A percentile compares a stretch with the other conserved stretches of the same genome.
phyloP scores from a whole-genome alignment of 1,140 invertebrate genomes.

The Drosophila sechellia region DNA sequence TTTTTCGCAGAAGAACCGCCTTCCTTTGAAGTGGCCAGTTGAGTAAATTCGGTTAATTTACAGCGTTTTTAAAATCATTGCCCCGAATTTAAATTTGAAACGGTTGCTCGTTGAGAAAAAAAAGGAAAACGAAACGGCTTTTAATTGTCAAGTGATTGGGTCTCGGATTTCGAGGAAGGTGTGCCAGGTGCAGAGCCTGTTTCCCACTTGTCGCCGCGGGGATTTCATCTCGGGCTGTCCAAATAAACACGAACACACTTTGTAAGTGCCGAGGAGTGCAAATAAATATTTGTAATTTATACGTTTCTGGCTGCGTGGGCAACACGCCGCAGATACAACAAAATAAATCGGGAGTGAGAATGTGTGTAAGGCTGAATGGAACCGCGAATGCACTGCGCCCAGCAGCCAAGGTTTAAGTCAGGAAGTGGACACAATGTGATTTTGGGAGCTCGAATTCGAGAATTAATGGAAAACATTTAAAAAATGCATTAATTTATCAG shows the following conservation, averaged over 20 bases:
- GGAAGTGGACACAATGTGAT: slow-evolving; percentile 25
- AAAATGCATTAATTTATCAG: slow-evolving; percentile 28
- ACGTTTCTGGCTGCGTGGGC: slow-evolving; percentile 68
- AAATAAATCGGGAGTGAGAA: slow-evolving; percentile 75
- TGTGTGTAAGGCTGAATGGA: slow-evolving; percentile 42
- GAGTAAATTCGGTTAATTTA: slow-evolving; percentile 53
- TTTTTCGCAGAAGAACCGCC: slow-evolving; percentile 38
- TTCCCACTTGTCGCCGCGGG: slow-evolving; percentile 30
- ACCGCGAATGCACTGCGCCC: slow-evolving; percentile 6
- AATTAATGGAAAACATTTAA: slow-evolving; percentile 10
- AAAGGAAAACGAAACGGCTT: slow-evolving; percentile 36
- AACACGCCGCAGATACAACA: slow-evolving; percentile 62
- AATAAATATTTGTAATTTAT: slow-evolving; percentile 82
- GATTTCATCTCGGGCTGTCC: slow-evolving; percentile 57
- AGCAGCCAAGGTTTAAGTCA: slow-evolving; percentile 27
- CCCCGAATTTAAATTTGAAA: slow-evolving; percentile 42
- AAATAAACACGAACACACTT: slow-evolving; percentile 79
- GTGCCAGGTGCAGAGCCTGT: slow-evolving; percentile 6
- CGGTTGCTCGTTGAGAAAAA: slow-evolving; percentile 19
- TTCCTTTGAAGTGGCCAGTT: slow-evolving; percentile 63
- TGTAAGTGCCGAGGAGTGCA: slow-evolving; percentile 73
- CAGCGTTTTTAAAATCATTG: slow-evolving; percentile 40
- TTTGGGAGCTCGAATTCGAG: not conserved
- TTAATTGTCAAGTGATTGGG: slow-evolving; percentile 44
- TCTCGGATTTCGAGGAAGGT: slow-evolving; percentile 17